Percentiles rank a stretch among this genome's conserved stretches.
phyloP scores from a whole-genome alignment of 2,888 invertebrate species.

The Zygogramma bicolorata region DNA sequence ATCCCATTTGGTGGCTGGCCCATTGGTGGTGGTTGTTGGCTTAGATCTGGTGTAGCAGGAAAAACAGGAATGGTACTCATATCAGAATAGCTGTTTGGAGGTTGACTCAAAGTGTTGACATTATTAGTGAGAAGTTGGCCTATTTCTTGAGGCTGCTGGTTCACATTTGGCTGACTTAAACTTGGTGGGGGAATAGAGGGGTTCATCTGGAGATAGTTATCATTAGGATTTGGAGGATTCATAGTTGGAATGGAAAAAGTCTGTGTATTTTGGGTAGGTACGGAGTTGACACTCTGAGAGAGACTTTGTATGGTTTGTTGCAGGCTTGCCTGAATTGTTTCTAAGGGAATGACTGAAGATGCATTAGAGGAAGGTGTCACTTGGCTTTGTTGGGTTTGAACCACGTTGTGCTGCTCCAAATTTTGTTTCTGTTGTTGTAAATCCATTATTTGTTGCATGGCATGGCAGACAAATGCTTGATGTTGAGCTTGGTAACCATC shows the following conservation, averaged over 20 bases:
- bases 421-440: slow-evolving; percentile 78
- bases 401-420: slow-evolving; percentile 61
- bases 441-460: slow-evolving; percentile 88
- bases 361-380: slow-evolving; percentile 17
- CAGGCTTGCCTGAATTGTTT: slow-evolving; percentile 58
- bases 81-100: slow-evolving; percentile 48
- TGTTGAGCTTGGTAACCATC: slow-evolving; percentile 87
- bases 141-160: background rate
- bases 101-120: slow-evolving; percentile 48
- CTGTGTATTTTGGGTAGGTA: slow-evolving; percentile 32
- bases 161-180: slow-evolving; percentile 47
- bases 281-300: slow-evolving; percentile 41
- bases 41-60: slow-evolving; percentile 45
- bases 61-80: slow-evolving; percentile 37
- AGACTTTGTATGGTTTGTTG: slow-evolving; percentile 58
- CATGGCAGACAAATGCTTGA: slow-evolving; percentile 93
- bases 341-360: slow-evolving; percentile 56
- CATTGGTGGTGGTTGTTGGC: slow-evolving; percentile 44
- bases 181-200: slow-evolving; percentile 64
- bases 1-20: slow-evolving; percentile 50
- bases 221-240: slow-evolving; percentile 46
- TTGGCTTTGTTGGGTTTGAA: slow-evolving; percentile 6
- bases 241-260: slow-evolving; percentile 49
- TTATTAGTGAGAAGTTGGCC: slow-evolving; percentile 23
- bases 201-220: slow-evolving; percentile 59